Evolutionary conservation across 37 sponge, comb jelly and placozoan species (phyloP), one percentile per base, ranked within the genome.

Genomic region (Dysidea cf. avara): DNA sequence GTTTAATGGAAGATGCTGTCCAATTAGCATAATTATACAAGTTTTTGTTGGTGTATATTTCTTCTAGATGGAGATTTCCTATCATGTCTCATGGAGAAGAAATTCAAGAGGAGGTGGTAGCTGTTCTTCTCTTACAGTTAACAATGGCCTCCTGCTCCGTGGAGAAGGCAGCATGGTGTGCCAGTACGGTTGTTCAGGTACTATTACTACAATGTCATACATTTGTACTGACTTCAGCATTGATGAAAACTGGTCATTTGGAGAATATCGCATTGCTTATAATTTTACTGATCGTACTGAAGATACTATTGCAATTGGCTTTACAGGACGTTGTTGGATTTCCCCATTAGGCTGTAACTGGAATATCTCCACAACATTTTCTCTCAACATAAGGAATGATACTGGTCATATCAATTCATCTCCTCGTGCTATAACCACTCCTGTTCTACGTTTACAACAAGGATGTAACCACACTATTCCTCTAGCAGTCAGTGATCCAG

Each of bases 341-440:
- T n/a, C 53, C 25, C 59, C 68, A 30, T 39, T 81, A 17, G 50
- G 68, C 47, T 21, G 59, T n/a, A 30, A 52, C 7, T 81, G 82
- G 82, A 61, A 66, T 34, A 34, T 81, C 31, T 26, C 73, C 22
- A 49, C 72, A 35, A 81, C 34, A 13, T 62, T 64, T 39, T 38
- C 20, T 25, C 61, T 72, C 14, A 66, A 49, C 43, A 46, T 14
- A 56, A 64, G 82, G 29, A 55, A 60, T 39, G 82, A 81, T 56
- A 81, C 82, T 16, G 82, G 82, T 5, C 39, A 50, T 2, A 65
- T 81, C 26, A 81, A 81, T 39, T 66, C 82, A 56, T 64, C 82
- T 37, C 82, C 82, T 49, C 61, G 72, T 56, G 62, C 82, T 18
- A 65, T 47, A 50, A 81, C 63, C 4, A 4, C 74, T 57, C 82